phyloP scores from a whole-genome alignment of 2,888 invertebrate genomes.

The Brenthis daphne region DNA sequence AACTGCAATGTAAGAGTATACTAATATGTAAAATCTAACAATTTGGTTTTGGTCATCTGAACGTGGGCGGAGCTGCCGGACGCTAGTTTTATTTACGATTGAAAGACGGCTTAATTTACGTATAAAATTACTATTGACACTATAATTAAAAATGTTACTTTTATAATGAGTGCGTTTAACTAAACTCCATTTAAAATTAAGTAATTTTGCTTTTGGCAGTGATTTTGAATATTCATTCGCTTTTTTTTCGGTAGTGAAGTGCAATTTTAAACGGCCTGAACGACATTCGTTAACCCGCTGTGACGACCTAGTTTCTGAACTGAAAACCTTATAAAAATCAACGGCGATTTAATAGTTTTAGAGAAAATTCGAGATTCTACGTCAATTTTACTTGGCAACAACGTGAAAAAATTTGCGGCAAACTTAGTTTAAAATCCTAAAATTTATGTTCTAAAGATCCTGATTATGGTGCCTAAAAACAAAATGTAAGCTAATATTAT shows the following conservation, averaged over 20 bases:
- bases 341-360: constrained; percentile 20
- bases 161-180: not conserved
- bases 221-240: constrained; percentile 21
- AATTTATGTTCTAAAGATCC: not conserved
- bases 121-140: no score
- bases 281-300: constrained; percentile 34
- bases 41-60: no score
- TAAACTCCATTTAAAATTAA: not conserved
- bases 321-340: constrained; percentile 26
- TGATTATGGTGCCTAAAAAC: no score
- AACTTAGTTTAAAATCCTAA: not conserved
- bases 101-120: no score
- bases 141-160: not conserved
- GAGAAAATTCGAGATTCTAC: constrained; percentile 12
- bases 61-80: no score
- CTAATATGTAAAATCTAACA: no score
- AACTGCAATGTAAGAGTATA: no score
- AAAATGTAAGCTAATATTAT: no score
- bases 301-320: constrained; percentile 32
- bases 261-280: constrained; percentile 30
- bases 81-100: no score
- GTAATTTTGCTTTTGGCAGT: constrained; percentile 8
- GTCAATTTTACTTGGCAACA: constrained; percentile 1
- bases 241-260: constrained; percentile 23
- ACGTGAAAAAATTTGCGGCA: not conserved